Evolutionary conservation across 2,113 vertebrate species (phyloP), one percentile per base, ranked within the genome.

Genomic region (Sminthopsis crassicaudata): DNA sequence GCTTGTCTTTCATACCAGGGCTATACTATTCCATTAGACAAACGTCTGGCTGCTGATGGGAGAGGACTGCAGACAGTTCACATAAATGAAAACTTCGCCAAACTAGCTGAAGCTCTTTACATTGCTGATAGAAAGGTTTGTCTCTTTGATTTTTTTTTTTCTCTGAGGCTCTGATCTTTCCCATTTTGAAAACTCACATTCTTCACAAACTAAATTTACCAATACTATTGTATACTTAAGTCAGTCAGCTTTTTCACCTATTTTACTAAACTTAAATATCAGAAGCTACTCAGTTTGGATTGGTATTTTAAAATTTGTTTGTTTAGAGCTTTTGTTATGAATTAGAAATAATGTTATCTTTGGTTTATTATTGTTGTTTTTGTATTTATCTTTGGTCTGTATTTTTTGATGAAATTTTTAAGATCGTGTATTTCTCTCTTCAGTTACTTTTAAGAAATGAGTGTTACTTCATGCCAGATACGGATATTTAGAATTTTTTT

Each of bases 21-120:
- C 96, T 99, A 99, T 98, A 99, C 99, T 53, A 99, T 99, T 98
- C 99, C 99, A 3, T 98, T 99, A 93, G 99, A 99, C 96, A 99
- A 99, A 96, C 99, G 99, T 97, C 98, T 99, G 97, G 99, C 99
- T 95, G 99, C 99, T 12, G 99, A 99, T 95, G 99, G 99, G 60
- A 98, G 99, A 98, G 99, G 99, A 67, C 92, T 99, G 60, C 99
- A 99, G 97, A 99, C 99, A 0, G 99, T 99, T 95, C 99, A 99
- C 95, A 99, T 99, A 93, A 99, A 99, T 94, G 99, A 99, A 97
- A 99, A 99, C 97, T 99, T 99, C 94, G 99, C 99, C 92, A 99
- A 99, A 98, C 98, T 99, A 96, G 99, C 99, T 2, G 99, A 99
- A 97, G 99, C 99, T 0, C 99, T 99, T 30, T 99, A 99, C 97